Base-by-base conservation (phyloP, 2,113 vertebrate species). In the Oriolus oriolus region DNA sequence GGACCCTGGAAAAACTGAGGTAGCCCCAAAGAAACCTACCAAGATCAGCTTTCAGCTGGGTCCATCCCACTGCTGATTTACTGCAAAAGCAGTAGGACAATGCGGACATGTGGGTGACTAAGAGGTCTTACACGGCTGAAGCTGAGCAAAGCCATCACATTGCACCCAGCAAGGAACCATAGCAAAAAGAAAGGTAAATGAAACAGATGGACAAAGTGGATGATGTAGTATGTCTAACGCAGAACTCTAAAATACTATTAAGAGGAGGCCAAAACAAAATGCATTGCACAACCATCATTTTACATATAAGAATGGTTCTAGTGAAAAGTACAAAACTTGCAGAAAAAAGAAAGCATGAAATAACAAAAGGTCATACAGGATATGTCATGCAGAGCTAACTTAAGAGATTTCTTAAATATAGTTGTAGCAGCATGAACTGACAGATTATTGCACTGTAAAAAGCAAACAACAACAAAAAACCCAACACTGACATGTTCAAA, bases 81-180 rank as follows among this genome's bases (percentile, higher is more conserved):
- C 31, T 30, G 44, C 44, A 73, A 54, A 53, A 79, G 61, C 42
- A 75, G 31, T 3, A 27, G 60, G 41, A 39, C 0, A 0, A 77
- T 1, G 0, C 3, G 11, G 22, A 45, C 9, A 17, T 0, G 1
- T 6, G 6, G 57, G 17, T 63, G 37, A 66, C 8, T 2, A 45
- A 39, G 22, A 79, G 23, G 11, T 52, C 57, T 42, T 7, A n/a
- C 12, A 7, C 4, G 27, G 53, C 37, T 52, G 54, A 80, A 73
- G 64, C 33, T 52, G 13, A 91, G 44, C 50, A 95, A 56, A 78
- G 45, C 23, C 61, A 78, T 7, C 1, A 1, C 22, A 22, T 2
- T 35, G 39, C 23, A 75, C 18, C 17, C 5, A 4, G 35, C 52
- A 78, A 84, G 22, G 35, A 79, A 69, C 31, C 1, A 1, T 0